phyloP scores from a whole-genome alignment of 2,888 invertebrate genomes.

The Alcis repandata region DNA sequence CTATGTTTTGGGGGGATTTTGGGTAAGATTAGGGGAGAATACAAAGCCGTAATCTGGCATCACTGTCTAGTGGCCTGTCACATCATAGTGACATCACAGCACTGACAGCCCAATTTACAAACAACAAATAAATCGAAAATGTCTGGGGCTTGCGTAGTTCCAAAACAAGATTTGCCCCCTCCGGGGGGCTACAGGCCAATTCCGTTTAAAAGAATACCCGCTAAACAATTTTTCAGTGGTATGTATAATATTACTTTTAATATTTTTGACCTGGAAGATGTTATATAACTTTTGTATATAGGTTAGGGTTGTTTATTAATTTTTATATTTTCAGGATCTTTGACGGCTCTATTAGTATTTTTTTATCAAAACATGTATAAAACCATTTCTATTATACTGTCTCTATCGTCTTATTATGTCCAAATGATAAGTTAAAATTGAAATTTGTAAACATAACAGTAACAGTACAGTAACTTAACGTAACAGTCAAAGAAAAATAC shows the following conservation, averaged over 20 bases:
- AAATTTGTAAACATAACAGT: constrained; percentile 3
- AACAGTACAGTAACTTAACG: too few relatives aligned
- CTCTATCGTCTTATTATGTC: not conserved
- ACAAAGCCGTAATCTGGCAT: too few relatives aligned
- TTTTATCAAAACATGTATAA: not conserved
- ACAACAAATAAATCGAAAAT: constrained; percentile 52
- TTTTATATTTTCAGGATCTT: constrained; percentile 7
- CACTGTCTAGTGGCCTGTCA: too few relatives aligned
- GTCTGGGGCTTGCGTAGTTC: constrained; percentile 66
- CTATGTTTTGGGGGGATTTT: too few relatives aligned
- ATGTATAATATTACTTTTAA: constrained; percentile 52
- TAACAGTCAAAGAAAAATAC: not conserved
- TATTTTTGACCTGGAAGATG: constrained; percentile 43
- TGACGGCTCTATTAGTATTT: not conserved
- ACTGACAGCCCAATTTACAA: too few relatives aligned
- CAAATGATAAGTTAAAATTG: not conserved
- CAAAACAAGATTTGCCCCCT: constrained; percentile 96
- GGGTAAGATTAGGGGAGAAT: too few relatives aligned
- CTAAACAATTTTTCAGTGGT: constrained; percentile 91
- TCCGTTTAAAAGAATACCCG: constrained; percentile 89
- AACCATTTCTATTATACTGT: too few relatives aligned
- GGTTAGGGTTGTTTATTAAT: constrained; percentile 59
- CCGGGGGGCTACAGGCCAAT: constrained; percentile 95
- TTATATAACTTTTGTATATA: constrained; percentile 73
- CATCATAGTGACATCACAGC: too few relatives aligned